Base-by-base conservation (phyloP, 2,888 invertebrate species). In the Drosophila neonasuta region DNA sequence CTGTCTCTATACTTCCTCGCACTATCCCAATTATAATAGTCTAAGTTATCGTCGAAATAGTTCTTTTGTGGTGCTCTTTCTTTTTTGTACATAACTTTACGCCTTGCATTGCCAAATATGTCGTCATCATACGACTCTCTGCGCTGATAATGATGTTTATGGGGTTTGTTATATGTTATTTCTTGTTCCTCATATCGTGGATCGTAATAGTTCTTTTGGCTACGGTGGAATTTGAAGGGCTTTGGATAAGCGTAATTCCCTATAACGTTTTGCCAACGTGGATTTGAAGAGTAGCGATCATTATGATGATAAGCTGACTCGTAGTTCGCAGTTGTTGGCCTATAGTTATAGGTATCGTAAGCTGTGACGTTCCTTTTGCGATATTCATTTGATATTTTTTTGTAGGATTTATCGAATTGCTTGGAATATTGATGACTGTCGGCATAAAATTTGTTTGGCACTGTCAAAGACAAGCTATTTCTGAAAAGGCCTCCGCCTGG, bases 401-500 rank as follows among this genome's bases (percentile, higher is more conserved):
- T 13, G 36, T 5, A 15, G 30, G 41, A 57, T 24, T 44, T 48
- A 10, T 57, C 52, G 7, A 8, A 34, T 29, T n/a, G 50, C 20
- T 44, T 8, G 13, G 15, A 4, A 15, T 20, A 15, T 29, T 44
- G 13, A 2, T 45, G 63, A 39, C 46, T 44, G 0, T 48, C 36
- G 32, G 34, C 60, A 64, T 44, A 74, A 24, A 77, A 79, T 49
- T 32, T 68, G 49, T 81, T 77, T 39, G 74, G 79, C 30, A 56
- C 58, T 8, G 32, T 34, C 44, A 66, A 39, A 24, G 74, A 67
- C 41, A 65, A 46, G 0, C 30, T 11, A 50, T 50, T 6, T 24
- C 42, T 57, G 58, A 66, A 66, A 17, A 58, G 11, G 36, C 74
- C 74, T 15, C 79, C 79, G 41, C 77, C 82, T 17, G 44, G 68